Evolutionary conservation across 2,113 vertebrate genomes (phyloP).

Genomic region (Thermophis baileyi): DNA sequence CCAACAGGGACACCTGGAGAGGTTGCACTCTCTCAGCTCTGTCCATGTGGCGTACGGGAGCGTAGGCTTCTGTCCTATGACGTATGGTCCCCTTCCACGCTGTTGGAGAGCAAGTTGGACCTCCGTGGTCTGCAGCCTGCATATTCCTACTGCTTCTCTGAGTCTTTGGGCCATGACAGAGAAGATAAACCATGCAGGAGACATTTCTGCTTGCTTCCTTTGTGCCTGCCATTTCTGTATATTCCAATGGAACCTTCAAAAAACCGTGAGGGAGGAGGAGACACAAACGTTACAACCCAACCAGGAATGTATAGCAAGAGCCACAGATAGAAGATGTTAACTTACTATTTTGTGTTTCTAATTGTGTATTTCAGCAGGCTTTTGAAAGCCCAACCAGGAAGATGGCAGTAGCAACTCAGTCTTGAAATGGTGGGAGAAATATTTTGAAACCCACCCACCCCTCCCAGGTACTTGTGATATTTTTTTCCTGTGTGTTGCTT

Average conservation of each 20-base stretch:
- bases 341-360: background rate
- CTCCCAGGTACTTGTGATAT: background rate
- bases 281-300: background rate
- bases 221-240: background rate
- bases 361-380: background rate
- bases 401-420: background rate
- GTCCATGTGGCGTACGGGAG: slow-evolving; percentile 77
- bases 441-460: background rate
- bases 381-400: background rate
- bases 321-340: background rate
- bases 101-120: slow-evolving; percentile 73
- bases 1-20: slow-evolving; percentile 64
- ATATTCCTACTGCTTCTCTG: slow-evolving; percentile 82
- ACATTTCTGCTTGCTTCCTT: background rate
- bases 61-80: slow-evolving; percentile 67
- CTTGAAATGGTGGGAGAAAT: background rate
- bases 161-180: slow-evolving; percentile 69
- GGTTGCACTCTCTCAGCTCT: slow-evolving; percentile 76
- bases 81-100: slow-evolving; percentile 74
- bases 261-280: background rate
- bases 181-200: slow-evolving; percentile 81
- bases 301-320: background rate
- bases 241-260: background rate
- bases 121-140: slow-evolving; percentile 67
- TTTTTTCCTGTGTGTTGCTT: background rate